Evolutionary conservation across 2,113 vertebrate species (phyloP).

Genomic region (Dicrurus megarhynchus): DNA sequence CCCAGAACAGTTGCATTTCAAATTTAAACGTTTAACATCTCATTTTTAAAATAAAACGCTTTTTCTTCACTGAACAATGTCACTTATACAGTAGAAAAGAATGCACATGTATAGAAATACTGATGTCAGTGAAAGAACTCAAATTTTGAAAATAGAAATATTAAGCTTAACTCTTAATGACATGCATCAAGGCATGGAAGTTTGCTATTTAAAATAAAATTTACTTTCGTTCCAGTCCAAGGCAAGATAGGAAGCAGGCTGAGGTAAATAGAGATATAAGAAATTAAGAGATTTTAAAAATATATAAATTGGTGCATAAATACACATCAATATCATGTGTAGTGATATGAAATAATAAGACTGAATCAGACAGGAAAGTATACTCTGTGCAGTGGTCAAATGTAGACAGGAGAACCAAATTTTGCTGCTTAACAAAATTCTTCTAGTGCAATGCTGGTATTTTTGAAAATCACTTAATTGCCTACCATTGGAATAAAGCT

Average conservation of each 20-base stretch:
- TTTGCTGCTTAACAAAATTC: background rate
- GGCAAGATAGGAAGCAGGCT: background rate
- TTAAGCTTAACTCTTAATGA: background rate
- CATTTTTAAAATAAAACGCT: background rate
- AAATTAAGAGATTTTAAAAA: background rate
- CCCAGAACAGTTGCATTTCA: background rate
- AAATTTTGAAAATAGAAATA: background rate
- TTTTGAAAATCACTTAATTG: background rate
- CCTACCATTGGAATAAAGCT: background rate
- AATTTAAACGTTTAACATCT: background rate
- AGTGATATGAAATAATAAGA: background rate
- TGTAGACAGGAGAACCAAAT: background rate
- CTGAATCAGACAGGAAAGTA: background rate
- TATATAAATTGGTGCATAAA: background rate
- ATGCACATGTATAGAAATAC: background rate
- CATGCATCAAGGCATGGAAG: background rate
- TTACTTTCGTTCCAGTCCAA: background rate
- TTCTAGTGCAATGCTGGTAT: background rate
- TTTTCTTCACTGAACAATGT: background rate
- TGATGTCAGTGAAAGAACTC: background rate
- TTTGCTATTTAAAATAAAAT: background rate
- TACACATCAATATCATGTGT: accelerated
- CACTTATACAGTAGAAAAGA: background rate
- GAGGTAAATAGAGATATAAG: background rate
- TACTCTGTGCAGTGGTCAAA: background rate